Evolutionary conservation across 2,113 vertebrate genomes (phyloP), one percentile per base, ranked within the genome.

Genomic region (Isurus oxyrinchus): DNA sequence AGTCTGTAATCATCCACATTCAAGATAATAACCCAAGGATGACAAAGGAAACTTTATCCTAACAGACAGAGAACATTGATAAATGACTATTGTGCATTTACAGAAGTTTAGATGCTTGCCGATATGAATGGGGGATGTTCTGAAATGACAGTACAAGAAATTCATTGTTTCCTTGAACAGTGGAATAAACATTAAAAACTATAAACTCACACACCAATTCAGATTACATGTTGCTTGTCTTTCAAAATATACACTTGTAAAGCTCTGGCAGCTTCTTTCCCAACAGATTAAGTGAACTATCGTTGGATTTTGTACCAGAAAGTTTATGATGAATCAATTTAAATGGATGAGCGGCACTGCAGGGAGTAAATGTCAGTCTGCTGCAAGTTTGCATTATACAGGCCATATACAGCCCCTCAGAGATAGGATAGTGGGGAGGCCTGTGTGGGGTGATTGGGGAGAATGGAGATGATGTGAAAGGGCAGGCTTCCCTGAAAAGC

Each of bases 31-130:
- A 67, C 25, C 25, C 44, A 95, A 55, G 94, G 67, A 21, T 95
- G 94, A 95, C 66, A 95, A 76, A 95, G 94, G 66, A 72, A 69
- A 95, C 66, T 95, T 95, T 95, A 95, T 95, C 63, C 66, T 72
- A 25, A 53, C 94, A 53, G 66, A 95, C 25, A 72, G 44, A 67
- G 66, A 31, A 76, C 11, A 95, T 31, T 53, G 44, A 94, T 66
- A 72, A 95, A 95, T 95, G 94, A 95, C 5, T 55, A 95, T 59
- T 95, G 94, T 76, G 67, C 94, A 95, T 72, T 95, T 72, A 49
- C 94, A 53, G 27, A 95, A 55, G 25, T 35, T 53, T 76, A 59
- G 1, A 93, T 93, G 63, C 40, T 69, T 69, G 63, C 16, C 63
- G 8, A 44, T 69, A 63, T 95, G 67, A 31, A 95, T 55, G 67